Evolutionary conservation across 2,888 invertebrate genomes (phyloP), one percentile per base, ranked within the genome.

Genomic region (Cephus nigrinus): DNA sequence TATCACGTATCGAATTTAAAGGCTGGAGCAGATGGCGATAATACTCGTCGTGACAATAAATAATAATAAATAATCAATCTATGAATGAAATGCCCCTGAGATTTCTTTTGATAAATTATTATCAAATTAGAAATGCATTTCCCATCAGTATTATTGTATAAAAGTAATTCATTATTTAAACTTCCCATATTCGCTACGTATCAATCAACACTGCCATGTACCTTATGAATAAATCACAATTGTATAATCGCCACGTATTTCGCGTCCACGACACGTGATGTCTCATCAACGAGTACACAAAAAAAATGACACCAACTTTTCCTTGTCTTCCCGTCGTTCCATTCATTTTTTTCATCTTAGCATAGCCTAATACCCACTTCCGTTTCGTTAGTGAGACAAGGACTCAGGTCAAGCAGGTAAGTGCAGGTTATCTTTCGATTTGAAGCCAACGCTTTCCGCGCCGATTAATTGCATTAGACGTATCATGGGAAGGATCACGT

Each of bases 391-490:
- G 1, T 1, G 23, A 23, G 40, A 55, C 40, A 23, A 55, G 15
- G 40, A 71, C 23, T 12, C 4, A 3, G 15, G 5, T 33, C 71
- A 33, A 30, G 11, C 71, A 71, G 30, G 30, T 71, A 33, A 33
- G 74, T 33, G 74, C 74, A 12, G 74, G 74, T n/a, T 33, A 73
- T 35, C 35, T 73, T 23, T 73, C 23, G 74, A 30, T 73, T 35
- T n/a, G 74, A 30, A 73, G 33, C 12, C 33, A 30, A 23, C 34
- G 34, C 34, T 34, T 73, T 34, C 35, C 83, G 82, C 83, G 84
- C 82, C 81, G 85, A 85, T 85, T 85, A 85, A 84, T 85, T 83
- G 84, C 82, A 85, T 82, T 82, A 82, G 81, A 79, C 80, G 81
- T 82, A 84, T 83, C 83, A 83, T 80, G 75, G 76, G 80, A 82